These are phyloP conservation scores for Kuschelorhynchus macadamiae DNA, from an alignment of 2,888 invertebrate species.

Conservation along the genomic window DNA sequence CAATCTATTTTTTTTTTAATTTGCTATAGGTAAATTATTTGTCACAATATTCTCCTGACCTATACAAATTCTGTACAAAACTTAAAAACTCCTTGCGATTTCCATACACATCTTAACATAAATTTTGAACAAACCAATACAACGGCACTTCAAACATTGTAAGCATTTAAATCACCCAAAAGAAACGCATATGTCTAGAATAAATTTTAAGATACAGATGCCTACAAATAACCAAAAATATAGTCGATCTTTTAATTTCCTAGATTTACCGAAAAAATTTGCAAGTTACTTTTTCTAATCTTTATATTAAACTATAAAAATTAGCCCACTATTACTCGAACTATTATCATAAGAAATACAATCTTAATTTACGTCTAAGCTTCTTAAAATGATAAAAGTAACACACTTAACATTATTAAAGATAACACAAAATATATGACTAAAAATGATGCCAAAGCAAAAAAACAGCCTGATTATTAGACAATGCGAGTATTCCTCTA, in stretches of 20 bases:
- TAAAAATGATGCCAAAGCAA: constrained; percentile 53
- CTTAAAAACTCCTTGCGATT: constrained; percentile 44
- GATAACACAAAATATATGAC: constrained; percentile 26
- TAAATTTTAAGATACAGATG: too few species aligned
- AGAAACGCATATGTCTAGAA: too few species aligned
- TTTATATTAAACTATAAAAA: constrained; percentile 25
- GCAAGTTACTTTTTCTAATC: too few species aligned
- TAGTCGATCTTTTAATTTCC: too few species aligned
- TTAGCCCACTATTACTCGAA: constrained; percentile 24
- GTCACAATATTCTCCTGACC: background rate
- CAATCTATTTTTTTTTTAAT: too few species aligned
- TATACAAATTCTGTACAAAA: constrained; percentile 13
- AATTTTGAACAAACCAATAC: constrained; percentile 34
- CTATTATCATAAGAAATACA: constrained; percentile 13
- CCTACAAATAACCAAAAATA: too few species aligned
- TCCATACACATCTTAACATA: constrained; percentile 25
- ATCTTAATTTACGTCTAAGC: constrained; percentile 12
- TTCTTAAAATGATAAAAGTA: constrained; percentile 11
- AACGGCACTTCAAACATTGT: constrained; percentile 1
- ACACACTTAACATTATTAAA: constrained; percentile 16
- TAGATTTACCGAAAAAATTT: too few species aligned
- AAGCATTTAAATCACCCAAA: constrained; percentile 34
- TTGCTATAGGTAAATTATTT: too few species aligned
- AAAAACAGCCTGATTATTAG: constrained; percentile 49
- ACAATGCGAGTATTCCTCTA: constrained; percentile 51